These are phyloP conservation scores for Hydroisotoma schaefferi DNA, from an alignment of 2,888 invertebrate species.

Conservation along the genomic window DNA sequence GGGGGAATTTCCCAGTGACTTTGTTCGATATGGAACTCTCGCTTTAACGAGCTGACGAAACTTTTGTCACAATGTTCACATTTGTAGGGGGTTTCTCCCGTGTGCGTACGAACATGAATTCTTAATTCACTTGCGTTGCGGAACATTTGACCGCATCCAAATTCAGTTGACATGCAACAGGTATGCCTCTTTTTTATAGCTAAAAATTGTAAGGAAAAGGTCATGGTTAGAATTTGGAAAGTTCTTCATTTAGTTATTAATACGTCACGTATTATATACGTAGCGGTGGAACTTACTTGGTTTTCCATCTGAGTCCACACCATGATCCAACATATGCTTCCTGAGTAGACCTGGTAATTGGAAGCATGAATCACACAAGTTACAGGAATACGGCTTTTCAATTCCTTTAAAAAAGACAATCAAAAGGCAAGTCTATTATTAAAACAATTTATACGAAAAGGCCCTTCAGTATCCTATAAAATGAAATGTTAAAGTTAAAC, in stretches of 20 bases:
- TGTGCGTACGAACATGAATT: conserved; percentile 23
- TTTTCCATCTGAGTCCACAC: neutral
- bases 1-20: conserved; percentile 18
- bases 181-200: conserved; percentile 1
- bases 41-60: conserved; percentile 21
- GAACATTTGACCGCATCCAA: conserved; percentile 31
- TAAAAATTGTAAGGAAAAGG: neutral
- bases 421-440: neutral
- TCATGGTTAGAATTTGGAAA: neutral
- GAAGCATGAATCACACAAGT: conserved; percentile 6
- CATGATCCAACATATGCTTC: conserved; percentile 6
- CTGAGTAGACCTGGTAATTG: conserved; percentile 3
- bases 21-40: conserved; percentile 24
- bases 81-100: conserved; percentile 25
- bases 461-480: neutral
- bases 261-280: too few relatives aligned
- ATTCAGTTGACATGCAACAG: too few relatives aligned
- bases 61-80: conserved; percentile 22
- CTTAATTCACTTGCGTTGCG: conserved; percentile 33
- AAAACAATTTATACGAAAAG: neutral
- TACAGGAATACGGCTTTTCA: conserved; percentile 17
- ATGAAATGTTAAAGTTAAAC: neutral
- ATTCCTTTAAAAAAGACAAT: conserved; percentile 12
- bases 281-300: neutral
- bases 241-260: neutral